Conservation (phyloP, 2,113 vertebrate genomes). For the Brienomyrus longianalis region DNA sequence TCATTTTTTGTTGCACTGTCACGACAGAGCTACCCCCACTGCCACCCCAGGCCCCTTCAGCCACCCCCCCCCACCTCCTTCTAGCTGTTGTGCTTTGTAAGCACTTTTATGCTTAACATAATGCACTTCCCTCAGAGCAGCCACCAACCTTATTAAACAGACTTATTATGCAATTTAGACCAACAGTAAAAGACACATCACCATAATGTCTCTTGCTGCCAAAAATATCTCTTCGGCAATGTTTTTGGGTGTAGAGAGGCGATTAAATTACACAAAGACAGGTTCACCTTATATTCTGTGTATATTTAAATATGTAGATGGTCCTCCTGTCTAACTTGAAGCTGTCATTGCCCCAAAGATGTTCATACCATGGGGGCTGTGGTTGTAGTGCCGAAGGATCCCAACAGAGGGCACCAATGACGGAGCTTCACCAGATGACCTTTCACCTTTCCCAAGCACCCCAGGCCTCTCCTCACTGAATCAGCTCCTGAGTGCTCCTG, state of each 20-base stretch:
- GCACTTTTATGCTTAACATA: not conserved
- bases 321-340: not conserved
- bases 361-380: not conserved
- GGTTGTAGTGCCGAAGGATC: not conserved
- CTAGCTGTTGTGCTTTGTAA: not conserved
- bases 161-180: conserved; percentile 2
- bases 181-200: not conserved
- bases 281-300: not conserved
- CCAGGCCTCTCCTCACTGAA: not conserved
- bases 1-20: conserved; percentile 33
- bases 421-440: not conserved
- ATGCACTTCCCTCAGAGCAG: not conserved
- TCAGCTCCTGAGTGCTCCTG: not conserved
- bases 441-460: not conserved
- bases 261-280: not conserved
- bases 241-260: not conserved
- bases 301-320: not conserved
- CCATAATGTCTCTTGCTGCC: not conserved
- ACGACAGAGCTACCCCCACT: not conserved
- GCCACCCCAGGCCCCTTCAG: conserved; percentile 18
- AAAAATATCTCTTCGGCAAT: not conserved
- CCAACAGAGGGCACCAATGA: not conserved
- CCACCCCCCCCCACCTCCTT: not conserved
- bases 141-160: not conserved
- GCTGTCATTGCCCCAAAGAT: not conserved